These are phyloP conservation scores for Erythrolamprus reginae DNA, from an alignment of 2,113 vertebrate species.

Conservation along the genomic window DNA sequence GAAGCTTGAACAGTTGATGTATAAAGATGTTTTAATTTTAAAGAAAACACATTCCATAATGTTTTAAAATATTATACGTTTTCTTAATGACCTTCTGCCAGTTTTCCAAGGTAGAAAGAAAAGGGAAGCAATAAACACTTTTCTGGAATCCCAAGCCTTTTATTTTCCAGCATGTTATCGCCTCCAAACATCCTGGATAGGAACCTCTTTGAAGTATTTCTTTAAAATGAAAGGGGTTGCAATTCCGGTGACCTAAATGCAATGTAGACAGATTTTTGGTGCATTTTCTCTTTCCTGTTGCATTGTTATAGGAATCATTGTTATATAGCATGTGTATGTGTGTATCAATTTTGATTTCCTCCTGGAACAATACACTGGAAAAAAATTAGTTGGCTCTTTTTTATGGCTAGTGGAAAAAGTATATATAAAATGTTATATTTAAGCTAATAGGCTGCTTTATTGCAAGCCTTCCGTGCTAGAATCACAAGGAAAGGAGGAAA, in stretches of 20 bases:
- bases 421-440: slow-evolving; percentile 24
- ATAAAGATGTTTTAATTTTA: background rate
- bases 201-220: slow-evolving; percentile 50
- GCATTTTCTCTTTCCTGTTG: slow-evolving; percentile 41
- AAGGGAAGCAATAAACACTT: background rate
- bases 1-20: background rate
- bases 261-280: slow-evolving; percentile 25
- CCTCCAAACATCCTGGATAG: slow-evolving; percentile 14
- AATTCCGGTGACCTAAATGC: slow-evolving; percentile 27
- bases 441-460: background rate
- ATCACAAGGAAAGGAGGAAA: background rate
- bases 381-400: slow-evolving; percentile 9
- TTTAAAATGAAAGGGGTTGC: slow-evolving; percentile 33
- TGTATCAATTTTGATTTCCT: slow-evolving; percentile 43
- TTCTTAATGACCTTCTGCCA: background rate
- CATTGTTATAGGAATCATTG: slow-evolving; percentile 54
- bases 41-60: background rate
- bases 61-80: background rate
- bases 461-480: background rate
- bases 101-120: background rate
- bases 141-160: slow-evolving; percentile 20
- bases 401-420: slow-evolving; percentile 8
- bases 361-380: slow-evolving; percentile 10
- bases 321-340: background rate
- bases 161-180: slow-evolving; percentile 42